These are phyloP conservation scores for Geophilus truncorum DNA, from an alignment of 2,888 invertebrate species.

Conservation along the genomic window DNA sequence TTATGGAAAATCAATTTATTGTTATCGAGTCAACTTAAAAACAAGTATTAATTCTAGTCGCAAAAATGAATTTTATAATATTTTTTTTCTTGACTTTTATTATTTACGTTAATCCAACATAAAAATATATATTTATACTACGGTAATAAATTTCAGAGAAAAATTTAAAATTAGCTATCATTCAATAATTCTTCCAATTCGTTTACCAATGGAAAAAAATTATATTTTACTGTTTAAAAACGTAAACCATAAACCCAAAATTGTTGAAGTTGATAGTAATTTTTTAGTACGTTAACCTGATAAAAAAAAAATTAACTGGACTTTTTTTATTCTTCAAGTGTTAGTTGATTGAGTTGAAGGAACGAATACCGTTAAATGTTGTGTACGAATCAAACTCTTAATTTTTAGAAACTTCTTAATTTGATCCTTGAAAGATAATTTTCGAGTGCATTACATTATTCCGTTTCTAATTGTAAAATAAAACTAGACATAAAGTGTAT, in stretches of 20 bases:
- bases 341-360: background rate
- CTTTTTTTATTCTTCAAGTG: too few relatives aligned
- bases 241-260: background rate
- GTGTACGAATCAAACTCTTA: constrained; percentile 10
- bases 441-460: constrained; percentile 1
- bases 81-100: background rate
- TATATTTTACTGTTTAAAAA: background rate
- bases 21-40: background rate
- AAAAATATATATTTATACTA: background rate
- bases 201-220: background rate
- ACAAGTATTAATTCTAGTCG: background rate
- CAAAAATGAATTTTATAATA: background rate
- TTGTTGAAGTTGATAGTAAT: background rate
- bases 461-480: constrained; percentile 10
- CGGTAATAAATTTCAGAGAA: too few relatives aligned
- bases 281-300: too few relatives aligned
- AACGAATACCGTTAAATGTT: too few relatives aligned
- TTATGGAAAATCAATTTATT: background rate
- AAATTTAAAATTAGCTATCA: background rate
- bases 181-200: background rate
- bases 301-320: too few relatives aligned
- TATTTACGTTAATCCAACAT: background rate
- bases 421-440: background rate
- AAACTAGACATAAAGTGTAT: constrained; percentile 13
- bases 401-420: background rate